Evolutionary conservation across 2,888 invertebrate species (phyloP), one percentile per base, ranked within the genome.

Genomic region (Phlogophora meticulosa): DNA sequence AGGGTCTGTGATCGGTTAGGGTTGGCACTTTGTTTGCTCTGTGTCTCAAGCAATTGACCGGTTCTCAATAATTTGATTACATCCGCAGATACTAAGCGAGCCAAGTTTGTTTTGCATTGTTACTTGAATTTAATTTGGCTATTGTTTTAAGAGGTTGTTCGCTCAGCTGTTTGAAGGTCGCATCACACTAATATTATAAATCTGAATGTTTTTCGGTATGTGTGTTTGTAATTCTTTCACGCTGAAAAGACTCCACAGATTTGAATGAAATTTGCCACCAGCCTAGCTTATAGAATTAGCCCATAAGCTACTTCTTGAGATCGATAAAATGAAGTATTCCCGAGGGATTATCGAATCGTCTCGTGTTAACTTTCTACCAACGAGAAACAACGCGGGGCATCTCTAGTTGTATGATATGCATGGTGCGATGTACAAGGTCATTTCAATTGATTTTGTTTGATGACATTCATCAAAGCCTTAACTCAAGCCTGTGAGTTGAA

Each of bases 31-130:
- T 83, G 67, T 81, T 83, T 83, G 61, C 24, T 63, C 46, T 64
- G 42, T 51, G 66, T 53, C 65, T 70, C 53, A 57, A 49, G 57
- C 53, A 73, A 78, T 80, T 79, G 75, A 72, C 70, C 72, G 71
- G 59, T 65, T 81, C 66, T 60, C 51, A 69, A 71, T 78, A 59
- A 79, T 81, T 81, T 81, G 77, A 79, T 81, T 74, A 69, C 53
- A 66, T 70, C 67, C 56, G 40, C 36, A 64, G 64, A 72, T 62
- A 60, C 59, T 51, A 55, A 28, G 28, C 28, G 43, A 48, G 40
- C 58, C 64, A 17, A n/a, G 56, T 77, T 68, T 64, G 57, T 72
- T 75, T 80, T 64, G 52, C 46, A 57, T 81, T 65, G 67, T 66
- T 53, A 59, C 40, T 81, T 57, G 24, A 81, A 75, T 78, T 81